Percentiles rank a stretch among this genome's conserved stretches.
Evolutionary conservation across 2,888 invertebrate species (phyloP).

Genomic region (Odontocolon sp.): DNA sequence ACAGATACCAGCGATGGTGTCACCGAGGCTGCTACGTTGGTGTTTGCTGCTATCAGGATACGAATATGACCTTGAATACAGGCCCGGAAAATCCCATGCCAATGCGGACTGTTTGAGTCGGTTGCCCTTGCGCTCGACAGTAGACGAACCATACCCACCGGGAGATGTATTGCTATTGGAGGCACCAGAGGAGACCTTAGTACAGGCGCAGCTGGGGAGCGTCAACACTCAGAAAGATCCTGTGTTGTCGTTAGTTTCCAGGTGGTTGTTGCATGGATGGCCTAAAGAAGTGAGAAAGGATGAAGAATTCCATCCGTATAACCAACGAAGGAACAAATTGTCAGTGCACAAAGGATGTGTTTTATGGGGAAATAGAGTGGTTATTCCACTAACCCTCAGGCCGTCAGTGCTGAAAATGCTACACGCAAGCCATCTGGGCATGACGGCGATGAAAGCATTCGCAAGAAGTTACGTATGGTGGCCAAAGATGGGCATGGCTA

Average conservation of each 20-base stretch:
- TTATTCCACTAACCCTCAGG: background rate
- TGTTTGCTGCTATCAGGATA: constrained; percentile 41
- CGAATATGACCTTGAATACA: constrained; percentile 22
- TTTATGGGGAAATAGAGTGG: constrained; percentile 19
- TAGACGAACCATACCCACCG: constrained; percentile 13
- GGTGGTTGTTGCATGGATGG: constrained; percentile 43
- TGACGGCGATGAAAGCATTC: constrained; percentile 58
- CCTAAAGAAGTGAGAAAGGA: background rate
- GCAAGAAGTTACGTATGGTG: background rate
- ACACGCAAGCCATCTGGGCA: constrained; percentile 7
- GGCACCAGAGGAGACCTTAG: background rate
- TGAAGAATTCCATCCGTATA: background rate
- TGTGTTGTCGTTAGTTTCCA: background rate
- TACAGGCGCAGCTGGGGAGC: background rate
- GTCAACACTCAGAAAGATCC: background rate
- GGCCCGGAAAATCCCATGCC: constrained; percentile 27
- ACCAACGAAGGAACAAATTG: background rate
- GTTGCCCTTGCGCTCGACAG: background rate
- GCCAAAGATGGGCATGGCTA: background rate
- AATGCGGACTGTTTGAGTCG: constrained; percentile 37
- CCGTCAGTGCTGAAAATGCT: background rate
- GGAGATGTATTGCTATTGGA: constrained; percentile 34
- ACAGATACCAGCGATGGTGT: constrained; percentile 41
- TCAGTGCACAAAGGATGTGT: constrained; percentile 9
- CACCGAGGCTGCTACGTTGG: constrained; percentile 40